Percentiles rank a stretch among this genome's conserved stretches.
Evolutionary conservation across 1,140 invertebrate genomes (phyloP).

Genomic region (Brachionus koreanus): DNA sequence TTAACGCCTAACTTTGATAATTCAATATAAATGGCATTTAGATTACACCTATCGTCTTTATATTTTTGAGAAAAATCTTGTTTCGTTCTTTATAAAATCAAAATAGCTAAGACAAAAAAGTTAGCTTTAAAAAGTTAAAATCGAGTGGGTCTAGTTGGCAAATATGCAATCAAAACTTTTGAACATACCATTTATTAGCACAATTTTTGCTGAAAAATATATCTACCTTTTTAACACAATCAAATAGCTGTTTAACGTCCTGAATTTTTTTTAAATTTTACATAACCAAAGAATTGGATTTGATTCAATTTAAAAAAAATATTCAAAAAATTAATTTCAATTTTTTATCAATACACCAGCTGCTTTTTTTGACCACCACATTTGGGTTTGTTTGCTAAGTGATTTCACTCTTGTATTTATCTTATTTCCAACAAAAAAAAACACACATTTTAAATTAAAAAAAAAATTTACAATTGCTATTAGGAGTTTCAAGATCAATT

Average conservation of each 20-base stretch:
- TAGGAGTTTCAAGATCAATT: background rate
- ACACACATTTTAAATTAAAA: background rate
- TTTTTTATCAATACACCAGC: background rate
- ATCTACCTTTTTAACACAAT: background rate
- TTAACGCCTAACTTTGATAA: no score
- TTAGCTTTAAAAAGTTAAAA: no score
- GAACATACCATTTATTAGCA: background rate
- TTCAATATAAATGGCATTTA: no score
- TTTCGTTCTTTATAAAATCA: no score
- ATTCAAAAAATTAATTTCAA: background rate
- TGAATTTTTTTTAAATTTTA: background rate
- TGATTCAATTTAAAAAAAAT: background rate
- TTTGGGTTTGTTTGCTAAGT: background rate
- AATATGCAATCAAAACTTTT: no score
- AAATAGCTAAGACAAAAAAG: no score
- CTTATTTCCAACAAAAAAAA: background rate
- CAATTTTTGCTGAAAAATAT: background rate
- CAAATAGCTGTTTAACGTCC: background rate
- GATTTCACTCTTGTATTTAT: background rate
- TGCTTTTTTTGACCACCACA: conserved; percentile 8
- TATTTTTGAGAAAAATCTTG: no score
- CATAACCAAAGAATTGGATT: background rate
- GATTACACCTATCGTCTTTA: no score
- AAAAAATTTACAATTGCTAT: conserved; percentile 8
- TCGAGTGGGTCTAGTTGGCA: no score